Evolutionary conservation across 2,888 invertebrate species (phyloP), one percentile per base, ranked within the genome.

Genomic region (Cyclophora punctaria): DNA sequence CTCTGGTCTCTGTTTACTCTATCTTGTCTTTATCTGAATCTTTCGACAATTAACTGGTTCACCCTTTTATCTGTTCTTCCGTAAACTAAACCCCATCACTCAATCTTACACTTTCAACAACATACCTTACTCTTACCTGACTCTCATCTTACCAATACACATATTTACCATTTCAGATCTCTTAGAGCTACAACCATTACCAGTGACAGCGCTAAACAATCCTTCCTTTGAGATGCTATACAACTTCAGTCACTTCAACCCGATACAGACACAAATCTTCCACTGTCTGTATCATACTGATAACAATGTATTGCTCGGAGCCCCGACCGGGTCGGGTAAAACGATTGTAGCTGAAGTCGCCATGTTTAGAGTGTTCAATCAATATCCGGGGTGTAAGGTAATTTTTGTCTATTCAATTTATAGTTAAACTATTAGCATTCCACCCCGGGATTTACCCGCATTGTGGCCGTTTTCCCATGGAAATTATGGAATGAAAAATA

Each of bases 281-380:
- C 97, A 98, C 80, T 95, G 96, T 46, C 87, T 99, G 4, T 99
- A 98, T 80, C 95, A 99, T 73, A 97, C 97, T 0, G 97, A 99
- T 69, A 92, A 93, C 63, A 99, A 99, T 75, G 95, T 98, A 4
- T 84, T 99, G 34, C 87, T 99, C 3, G 98, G 98, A 0, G 99
- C 99, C 0, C 98, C 98, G 0, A 98, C 98, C 0, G 97, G 97
- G 0, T 98, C 98, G 0, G 99, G 99, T 41, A 99, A 99, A 90
- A 99, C 99, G 0, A 96, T 99, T 46, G 98, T 96, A 0, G 99
- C 99, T 0, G 99, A 99, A 81, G 92, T 99, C 35, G 99, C 99
- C 44, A 98, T 99, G 89, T 96, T 98, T 69, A 90, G 98, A 48
- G 93, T 97, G 0, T 97, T 98, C 67, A 93, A 93, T 56, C 90